Evolutionary conservation across 1,140 invertebrate species (phyloP), one percentile per base, ranked within the genome.

Genomic region (Liolophura sinensis): DNA sequence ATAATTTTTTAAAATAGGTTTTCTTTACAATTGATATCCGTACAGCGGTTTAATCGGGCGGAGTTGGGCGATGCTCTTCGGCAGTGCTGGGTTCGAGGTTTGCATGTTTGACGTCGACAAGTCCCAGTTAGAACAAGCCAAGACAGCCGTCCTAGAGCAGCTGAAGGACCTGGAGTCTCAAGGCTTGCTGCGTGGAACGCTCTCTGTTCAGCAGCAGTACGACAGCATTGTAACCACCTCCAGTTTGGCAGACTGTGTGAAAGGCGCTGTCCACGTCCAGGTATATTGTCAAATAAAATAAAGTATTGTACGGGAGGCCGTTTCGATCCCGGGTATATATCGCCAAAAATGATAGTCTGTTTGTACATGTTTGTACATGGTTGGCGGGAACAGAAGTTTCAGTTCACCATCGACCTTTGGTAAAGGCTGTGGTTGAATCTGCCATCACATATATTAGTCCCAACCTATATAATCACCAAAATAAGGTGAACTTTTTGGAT

Each of bases 61-160:
- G 52, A 74, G 63, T 51, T 79, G 77, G 77, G 68, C 75, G 3
- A 77, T 77, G 75, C 70, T 79, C 40, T 77, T 79, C 74, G 72
- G 72, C 25, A 67, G 92, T 18, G 92, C 91, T 46, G 94, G 94
- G 9, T 97, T 95, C 79, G 85, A 91, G 79, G 93, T 97, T 18
- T 85, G 85, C 7, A 86, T 98, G 40, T 97, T 90, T 81, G 95
- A 98, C 79, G 90, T 94, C 48, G 85, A 91, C 22, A 86, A 88
- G n/a, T 86, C 91, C 60, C 92, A 93, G 82, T 88, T 96, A 40
- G 82, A 68, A 6, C 22, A 49, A 51, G 93, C 93, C 0, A 79
- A 95, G 0, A 85, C 85, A 27, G 89, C 92, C 71, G 92, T 96
- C 56, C 82, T 90, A 70, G 80, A 87, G 9, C 91, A 95, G 76